Evolutionary conservation across 2,888 invertebrate genomes (phyloP).

Genomic region (Trichogramma evanescens): DNA sequence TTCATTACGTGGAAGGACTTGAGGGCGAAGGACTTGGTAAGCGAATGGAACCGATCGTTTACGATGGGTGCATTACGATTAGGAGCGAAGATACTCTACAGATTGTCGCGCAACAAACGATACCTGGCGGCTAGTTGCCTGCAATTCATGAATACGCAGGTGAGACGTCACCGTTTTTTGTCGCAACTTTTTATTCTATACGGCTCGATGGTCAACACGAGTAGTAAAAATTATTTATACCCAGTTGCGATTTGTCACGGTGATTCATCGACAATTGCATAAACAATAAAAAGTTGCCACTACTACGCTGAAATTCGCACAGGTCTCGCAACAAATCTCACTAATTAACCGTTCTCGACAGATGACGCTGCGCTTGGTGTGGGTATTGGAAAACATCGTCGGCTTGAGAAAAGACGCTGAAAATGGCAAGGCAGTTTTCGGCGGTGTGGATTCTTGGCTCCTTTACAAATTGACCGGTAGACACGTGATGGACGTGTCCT

Average conservation of each 20-base stretch:
- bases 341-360: slow-evolving; percentile 36
- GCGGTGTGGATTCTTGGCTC: slow-evolving; percentile 91
- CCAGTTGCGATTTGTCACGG: too few relatives aligned
- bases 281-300: too few relatives aligned
- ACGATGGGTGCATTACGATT: slow-evolving; percentile 61
- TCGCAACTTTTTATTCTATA: too few relatives aligned
- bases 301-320: neutral
- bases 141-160: slow-evolving; percentile 79
- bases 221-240: too few relatives aligned
- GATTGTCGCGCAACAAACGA: slow-evolving; percentile 70
- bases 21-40: slow-evolving; percentile 65
- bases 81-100: slow-evolving; percentile 64
- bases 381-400: slow-evolving; percentile 69
- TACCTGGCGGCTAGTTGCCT: slow-evolving; percentile 80
- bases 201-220: too few relatives aligned
- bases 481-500: slow-evolving; percentile 84
- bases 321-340: neutral
- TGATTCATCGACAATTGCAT: too few relatives aligned
- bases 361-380: slow-evolving; percentile 71
- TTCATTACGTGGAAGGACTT: slow-evolving; percentile 89
- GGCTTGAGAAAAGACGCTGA: slow-evolving; percentile 60
- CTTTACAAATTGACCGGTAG: slow-evolving; percentile 68
- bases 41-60: slow-evolving; percentile 71
- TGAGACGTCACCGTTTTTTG: slow-evolving; percentile 37
- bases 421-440: slow-evolving; percentile 66